phyloP scores from a whole-genome alignment of 1,140 invertebrate species.

The Saccostrea echinata region DNA sequence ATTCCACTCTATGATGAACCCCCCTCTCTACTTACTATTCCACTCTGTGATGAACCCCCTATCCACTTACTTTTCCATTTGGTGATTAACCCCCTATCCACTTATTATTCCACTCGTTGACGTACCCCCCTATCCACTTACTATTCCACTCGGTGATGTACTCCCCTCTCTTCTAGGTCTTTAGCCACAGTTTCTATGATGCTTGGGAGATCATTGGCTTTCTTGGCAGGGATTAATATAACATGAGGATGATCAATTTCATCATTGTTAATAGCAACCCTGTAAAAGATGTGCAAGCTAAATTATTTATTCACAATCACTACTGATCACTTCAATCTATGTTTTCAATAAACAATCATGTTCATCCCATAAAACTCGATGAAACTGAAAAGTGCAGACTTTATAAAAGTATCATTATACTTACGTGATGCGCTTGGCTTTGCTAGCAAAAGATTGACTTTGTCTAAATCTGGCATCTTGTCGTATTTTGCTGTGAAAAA shows the following conservation, averaged over 20 bases:
- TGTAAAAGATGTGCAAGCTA: not conserved
- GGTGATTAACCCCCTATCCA: no score
- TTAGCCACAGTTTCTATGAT: constrained; percentile 12
- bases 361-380: no score
- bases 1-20: no score
- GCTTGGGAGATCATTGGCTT: not conserved
- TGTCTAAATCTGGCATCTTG: constrained; percentile 24
- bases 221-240: constrained; percentile 28
- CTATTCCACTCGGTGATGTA: not conserved
- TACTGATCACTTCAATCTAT: no score
- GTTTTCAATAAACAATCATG: no score
- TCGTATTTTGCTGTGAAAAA: constrained; percentile 29
- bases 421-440: constrained; percentile 13
- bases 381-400: no score
- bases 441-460: constrained; percentile 14
- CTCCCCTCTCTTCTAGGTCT: not conserved
- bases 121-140: constrained; percentile 23
- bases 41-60: not conserved
- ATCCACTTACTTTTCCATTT: no score
- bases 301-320: no score
- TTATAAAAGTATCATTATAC: not conserved
- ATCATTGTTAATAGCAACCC: constrained; percentile 27
- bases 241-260: constrained; percentile 11
- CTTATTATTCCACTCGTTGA: no score
- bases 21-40: constrained; percentile 24